Evolutionary conservation across 1,140 invertebrate species (phyloP), one percentile per base, ranked within the genome.

Genomic region (Nasonia vitripennis): DNA sequence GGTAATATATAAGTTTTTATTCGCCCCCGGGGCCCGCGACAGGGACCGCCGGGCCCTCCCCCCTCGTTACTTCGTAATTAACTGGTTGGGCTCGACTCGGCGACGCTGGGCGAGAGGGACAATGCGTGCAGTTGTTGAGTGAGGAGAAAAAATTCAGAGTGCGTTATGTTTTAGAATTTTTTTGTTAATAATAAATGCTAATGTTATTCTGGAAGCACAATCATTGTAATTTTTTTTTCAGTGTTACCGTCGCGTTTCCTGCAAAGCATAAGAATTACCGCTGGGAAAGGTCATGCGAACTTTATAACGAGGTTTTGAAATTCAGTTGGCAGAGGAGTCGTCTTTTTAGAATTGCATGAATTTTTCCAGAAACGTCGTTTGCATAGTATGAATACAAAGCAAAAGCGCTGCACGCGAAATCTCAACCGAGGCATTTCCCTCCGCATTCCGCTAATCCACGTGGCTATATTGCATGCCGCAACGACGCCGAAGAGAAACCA

Each of bases 41-140:
- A 4, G 68, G 31, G 77, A 10, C 27, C 27, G 77, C 62, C 51
- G 7, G 17, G 37, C 62, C 27, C 55, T 45, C 55, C 62, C 34
- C 31, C 20, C 10, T 81, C 41, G 68, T 81, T 71, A 81, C 34
- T 34, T 48, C 79, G 68, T 81, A 81, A 81, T 81, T 81, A 81
- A 81, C 68, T 31, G 41, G 79, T 62, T 62, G 55, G 3, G 17
- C 17, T 20, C 55, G 55, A 62, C 55, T 62, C 20, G 55, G 55
- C 55, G 55, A 62, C 55, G 55, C 20, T 7, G 4, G 6, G 20
- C 1, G 20, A 62, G 6, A n/a, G 55, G 55, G 55, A 62, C 55
- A 62, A 62, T 6, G 17, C 55, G 55, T n/a, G 55, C 34, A 37
- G 34, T n/a, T 55, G 4, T 55, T 55, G 51, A 20, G 55, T 14